A percentile compares a stretch with the other conserved stretches of the same genome.
Evolutionary conservation across 2,113 vertebrate species (phyloP).

Genomic region (Notothenia coriiceps): DNA sequence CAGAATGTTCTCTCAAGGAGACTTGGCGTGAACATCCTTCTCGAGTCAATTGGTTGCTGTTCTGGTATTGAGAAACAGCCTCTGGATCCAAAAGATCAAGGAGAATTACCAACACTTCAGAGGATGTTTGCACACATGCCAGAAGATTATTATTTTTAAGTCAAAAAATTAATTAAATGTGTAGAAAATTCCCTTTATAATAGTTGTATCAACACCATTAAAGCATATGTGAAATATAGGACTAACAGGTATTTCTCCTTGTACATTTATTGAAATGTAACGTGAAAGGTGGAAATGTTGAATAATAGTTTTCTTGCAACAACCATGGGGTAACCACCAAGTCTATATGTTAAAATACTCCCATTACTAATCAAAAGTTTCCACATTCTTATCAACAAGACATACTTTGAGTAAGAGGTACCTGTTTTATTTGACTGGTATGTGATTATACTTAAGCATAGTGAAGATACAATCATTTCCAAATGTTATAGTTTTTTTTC

Average conservation of each 20-base stretch:
- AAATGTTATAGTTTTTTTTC: not conserved
- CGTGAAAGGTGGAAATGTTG: not conserved
- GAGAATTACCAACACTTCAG: conserved; percentile 6
- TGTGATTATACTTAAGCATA: too few relatives aligned
- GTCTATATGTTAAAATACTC: not conserved
- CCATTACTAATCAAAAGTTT: not conserved
- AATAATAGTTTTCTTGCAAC: not conserved
- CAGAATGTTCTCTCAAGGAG: conserved; percentile 42
- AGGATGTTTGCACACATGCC: not conserved
- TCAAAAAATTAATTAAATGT: too few relatives aligned
- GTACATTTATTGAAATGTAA: not conserved
- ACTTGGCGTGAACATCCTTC: conserved; percentile 28
- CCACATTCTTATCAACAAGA: not conserved
- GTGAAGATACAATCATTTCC: not conserved
- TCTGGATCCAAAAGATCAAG: conserved; percentile 27
- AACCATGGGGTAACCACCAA: too few relatives aligned
- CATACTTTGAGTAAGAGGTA: not conserved
- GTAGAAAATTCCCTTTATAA: not conserved
- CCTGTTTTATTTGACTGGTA: too few relatives aligned
- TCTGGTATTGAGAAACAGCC: conserved; percentile 24
- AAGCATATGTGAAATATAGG: not conserved
- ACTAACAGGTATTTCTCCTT: not conserved
- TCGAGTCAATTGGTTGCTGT: conserved; percentile 18
- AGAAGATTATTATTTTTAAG: not conserved
- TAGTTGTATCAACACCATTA: not conserved